phyloP scores from a whole-genome alignment of 1,140 invertebrate species.

The Drosophila setifemur region DNA sequence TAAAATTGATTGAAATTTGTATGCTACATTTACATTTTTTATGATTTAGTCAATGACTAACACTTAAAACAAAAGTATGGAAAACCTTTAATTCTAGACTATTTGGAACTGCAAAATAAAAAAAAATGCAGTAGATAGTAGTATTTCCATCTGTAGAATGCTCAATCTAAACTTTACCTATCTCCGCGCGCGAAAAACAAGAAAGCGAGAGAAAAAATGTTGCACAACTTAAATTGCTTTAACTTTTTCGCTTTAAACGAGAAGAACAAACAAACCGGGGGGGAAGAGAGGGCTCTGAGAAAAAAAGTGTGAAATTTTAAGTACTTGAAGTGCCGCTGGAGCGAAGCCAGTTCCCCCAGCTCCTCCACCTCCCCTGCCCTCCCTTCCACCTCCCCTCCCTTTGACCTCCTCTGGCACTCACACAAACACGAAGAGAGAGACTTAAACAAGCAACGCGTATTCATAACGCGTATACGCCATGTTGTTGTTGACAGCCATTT shows the following conservation, averaged over 20 bases:
- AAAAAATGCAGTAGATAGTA: no score
- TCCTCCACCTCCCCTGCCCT: not conserved
- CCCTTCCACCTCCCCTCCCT: constrained; percentile 1
- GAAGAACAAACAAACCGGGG: constrained; percentile 16
- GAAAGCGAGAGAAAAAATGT: constrained; percentile 26
- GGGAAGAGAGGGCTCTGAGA: not conserved
- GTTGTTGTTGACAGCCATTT: constrained; percentile 79
- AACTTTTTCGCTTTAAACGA: constrained; percentile 72
- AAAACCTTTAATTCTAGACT: no score
- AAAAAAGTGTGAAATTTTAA: constrained; percentile 79
- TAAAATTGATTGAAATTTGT: no score
- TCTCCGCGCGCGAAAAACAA: constrained; percentile 7
- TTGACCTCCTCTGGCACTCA: not conserved
- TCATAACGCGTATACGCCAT: constrained; percentile 79
- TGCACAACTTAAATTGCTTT: constrained; percentile 65
- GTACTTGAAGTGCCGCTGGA: constrained; percentile 69
- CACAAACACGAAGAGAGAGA: constrained; percentile 1
- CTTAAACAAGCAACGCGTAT: constrained; percentile 77
- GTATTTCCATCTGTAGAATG: constrained; percentile 7
- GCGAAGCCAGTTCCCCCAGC: constrained; percentile 30
- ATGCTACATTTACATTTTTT: no score
- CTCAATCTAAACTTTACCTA: constrained; percentile 50
- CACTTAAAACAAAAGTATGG: no score
- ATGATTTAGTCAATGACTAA: no score
- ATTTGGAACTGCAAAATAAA: no score